Evolutionary conservation across 2,888 invertebrate genomes (phyloP).

Genomic region (Tiliacea citrago): DNA sequence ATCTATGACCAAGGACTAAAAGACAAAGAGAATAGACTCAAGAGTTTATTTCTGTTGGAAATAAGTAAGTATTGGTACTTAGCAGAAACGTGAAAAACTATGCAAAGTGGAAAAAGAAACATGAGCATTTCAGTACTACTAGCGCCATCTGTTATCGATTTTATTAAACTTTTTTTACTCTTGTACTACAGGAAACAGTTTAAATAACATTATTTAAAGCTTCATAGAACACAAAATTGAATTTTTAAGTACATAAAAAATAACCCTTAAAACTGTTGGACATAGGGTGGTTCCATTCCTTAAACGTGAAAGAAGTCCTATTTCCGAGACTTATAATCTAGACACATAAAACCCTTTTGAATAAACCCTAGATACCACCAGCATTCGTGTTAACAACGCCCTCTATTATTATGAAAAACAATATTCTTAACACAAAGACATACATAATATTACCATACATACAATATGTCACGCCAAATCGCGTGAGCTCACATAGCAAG

Average conservation of each 20-base stretch:
- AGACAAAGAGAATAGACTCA: neutral
- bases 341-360: neutral
- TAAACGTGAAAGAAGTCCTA: neutral
- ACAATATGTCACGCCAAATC: slow-evolving; percentile 55
- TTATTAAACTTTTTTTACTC: slow-evolving; percentile 22
- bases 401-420: slow-evolving; percentile 9
- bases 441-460: slow-evolving; percentile 33
- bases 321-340: neutral
- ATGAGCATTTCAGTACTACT: slow-evolving; percentile 17
- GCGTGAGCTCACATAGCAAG: slow-evolving; percentile 73
- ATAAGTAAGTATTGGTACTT: neutral
- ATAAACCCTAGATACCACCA: neutral
- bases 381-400: neutral
- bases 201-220: neutral
- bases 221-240: neutral
- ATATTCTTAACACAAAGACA: slow-evolving; percentile 17
- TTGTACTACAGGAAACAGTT: neutral
- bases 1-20: neutral
- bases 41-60: neutral
- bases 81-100: too few relatives aligned
- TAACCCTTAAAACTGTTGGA: neutral
- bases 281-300: neutral
- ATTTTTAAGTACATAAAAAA: neutral
- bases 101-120: neutral
- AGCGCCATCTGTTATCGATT: slow-evolving; percentile 58